Evolutionary conservation across 2,797 vertebrate genomes (phyloP).

Genomic region (Peromyscus melanophrys): DNA sequence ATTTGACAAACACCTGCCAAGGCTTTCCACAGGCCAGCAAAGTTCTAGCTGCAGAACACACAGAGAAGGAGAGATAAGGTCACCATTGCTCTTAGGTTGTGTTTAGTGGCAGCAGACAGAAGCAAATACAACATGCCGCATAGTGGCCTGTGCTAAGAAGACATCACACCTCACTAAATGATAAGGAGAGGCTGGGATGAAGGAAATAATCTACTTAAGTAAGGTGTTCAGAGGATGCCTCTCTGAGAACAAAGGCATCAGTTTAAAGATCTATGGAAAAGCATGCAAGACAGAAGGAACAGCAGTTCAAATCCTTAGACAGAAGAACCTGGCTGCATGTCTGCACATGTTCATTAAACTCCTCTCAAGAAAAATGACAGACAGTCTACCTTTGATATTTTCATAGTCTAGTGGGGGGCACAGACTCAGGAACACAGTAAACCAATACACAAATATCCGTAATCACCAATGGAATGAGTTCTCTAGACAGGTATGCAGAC

Average conservation of each 20-base stretch:
- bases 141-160: not conserved
- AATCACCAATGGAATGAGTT: not conserved
- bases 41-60: not conserved
- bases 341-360: not conserved
- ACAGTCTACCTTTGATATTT: not conserved
- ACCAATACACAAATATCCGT: not conserved
- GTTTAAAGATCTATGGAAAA: not conserved
- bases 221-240: not conserved
- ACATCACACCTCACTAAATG: not conserved
- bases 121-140: not conserved
- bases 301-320: not conserved
- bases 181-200: not conserved
- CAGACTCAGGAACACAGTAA: not conserved
- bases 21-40: not conserved
- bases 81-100: not conserved
- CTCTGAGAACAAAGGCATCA: not conserved
- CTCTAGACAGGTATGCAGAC: not conserved
- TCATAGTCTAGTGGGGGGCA: not conserved
- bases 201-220: not conserved
- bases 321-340: not conserved
- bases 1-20: not conserved
- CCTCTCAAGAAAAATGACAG: not conserved
- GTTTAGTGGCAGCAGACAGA: not conserved
- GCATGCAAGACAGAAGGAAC: not conserved
- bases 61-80: not conserved